A percentile compares a stretch with the other conserved stretches of the same genome.
These are phyloP conservation scores for Lophius piscatorius DNA, from an alignment of 2,113 vertebrate genomes.

Conservation along the genomic window DNA sequence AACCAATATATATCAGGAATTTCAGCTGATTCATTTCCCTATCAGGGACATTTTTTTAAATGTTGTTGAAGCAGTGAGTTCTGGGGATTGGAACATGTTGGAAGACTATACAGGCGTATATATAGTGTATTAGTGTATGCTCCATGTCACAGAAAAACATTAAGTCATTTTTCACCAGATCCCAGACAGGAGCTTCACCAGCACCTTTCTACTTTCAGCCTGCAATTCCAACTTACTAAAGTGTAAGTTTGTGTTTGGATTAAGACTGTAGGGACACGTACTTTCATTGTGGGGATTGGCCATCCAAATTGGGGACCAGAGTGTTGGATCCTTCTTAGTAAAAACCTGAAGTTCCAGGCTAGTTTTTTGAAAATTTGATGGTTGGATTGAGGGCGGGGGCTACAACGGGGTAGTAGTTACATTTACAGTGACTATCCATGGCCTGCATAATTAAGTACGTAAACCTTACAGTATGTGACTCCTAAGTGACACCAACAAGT, in stretches of 20 bases:
- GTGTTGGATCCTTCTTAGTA: background rate
- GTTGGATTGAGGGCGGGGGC: background rate
- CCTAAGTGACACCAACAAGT: slow-evolving; percentile 51
- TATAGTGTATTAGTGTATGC: background rate
- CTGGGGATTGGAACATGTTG: too few species aligned
- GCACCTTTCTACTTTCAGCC: slow-evolving; percentile 5
- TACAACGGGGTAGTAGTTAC: slow-evolving; percentile 2
- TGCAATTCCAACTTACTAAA: slow-evolving; percentile 9
- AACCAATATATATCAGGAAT: background rate
- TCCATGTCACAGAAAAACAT: slow-evolving; percentile 6
- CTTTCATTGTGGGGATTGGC: background rate
- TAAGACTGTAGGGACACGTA: slow-evolving; percentile 1
- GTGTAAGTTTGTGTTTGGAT: background rate
- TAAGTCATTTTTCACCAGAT: slow-evolving; percentile 15
- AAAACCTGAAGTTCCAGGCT: background rate
- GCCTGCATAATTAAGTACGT: slow-evolving; percentile 28
- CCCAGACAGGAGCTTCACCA: background rate
- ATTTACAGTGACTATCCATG: slow-evolving; percentile 15
- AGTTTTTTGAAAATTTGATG: too few species aligned
- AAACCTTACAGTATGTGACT: slow-evolving; percentile 25
- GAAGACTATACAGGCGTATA: too few species aligned
- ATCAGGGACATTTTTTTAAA: too few species aligned
- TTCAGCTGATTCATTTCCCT: background rate
- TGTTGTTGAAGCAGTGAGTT: too few species aligned
- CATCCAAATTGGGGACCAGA: background rate